Evolutionary conservation across 37 sponge, comb jelly and placozoan genomes (phyloP).

Genomic region (Halichondria panicea): DNA sequence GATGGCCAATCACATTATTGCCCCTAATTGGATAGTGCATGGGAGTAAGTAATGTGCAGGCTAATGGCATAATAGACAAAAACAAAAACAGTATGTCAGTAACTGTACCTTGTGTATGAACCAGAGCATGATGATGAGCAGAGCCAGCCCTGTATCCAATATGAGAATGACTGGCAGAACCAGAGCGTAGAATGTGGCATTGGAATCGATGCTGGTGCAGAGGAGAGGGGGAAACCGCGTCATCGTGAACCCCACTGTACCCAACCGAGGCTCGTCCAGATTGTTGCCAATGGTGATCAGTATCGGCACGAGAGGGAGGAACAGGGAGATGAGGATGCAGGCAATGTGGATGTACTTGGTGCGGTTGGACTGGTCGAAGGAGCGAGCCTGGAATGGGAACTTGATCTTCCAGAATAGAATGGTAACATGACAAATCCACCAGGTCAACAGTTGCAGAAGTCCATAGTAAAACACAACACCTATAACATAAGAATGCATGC

Average conservation of each 20-base stretch:
- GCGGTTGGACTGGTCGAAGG: neutral
- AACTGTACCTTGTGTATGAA: slow-evolving; percentile 31
- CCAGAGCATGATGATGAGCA: slow-evolving; percentile 44
- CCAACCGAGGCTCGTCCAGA: neutral
- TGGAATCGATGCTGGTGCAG: neutral
- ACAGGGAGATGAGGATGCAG: neutral
- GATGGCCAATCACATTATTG: too few relatives aligned
- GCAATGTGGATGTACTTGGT: slow-evolving; percentile 33
- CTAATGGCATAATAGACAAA: neutral
- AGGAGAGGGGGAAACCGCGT: slow-evolving; percentile 17
- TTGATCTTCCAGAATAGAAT: slow-evolving; percentile 9
- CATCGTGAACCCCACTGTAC: slow-evolving; percentile 7
- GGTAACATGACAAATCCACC: slow-evolving; percentile 36
- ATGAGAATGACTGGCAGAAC: slow-evolving; percentile 26
- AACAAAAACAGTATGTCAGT: too few relatives aligned
- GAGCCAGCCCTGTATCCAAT: slow-evolving; percentile 20
- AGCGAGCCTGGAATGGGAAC: slow-evolving; percentile 35
- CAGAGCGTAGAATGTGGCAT: slow-evolving; percentile 22
- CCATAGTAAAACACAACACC: slow-evolving; percentile 33
- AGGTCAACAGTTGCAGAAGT: slow-evolving; percentile 19
- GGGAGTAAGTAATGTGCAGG: too few relatives aligned
- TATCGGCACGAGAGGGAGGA: slow-evolving; percentile 22
- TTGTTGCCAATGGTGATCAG: neutral
- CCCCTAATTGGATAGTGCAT: too few relatives aligned
- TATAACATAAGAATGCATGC: too few relatives aligned